Conservation (phyloP, 1,140 invertebrate species). For the Magallana angulata region DNA sequence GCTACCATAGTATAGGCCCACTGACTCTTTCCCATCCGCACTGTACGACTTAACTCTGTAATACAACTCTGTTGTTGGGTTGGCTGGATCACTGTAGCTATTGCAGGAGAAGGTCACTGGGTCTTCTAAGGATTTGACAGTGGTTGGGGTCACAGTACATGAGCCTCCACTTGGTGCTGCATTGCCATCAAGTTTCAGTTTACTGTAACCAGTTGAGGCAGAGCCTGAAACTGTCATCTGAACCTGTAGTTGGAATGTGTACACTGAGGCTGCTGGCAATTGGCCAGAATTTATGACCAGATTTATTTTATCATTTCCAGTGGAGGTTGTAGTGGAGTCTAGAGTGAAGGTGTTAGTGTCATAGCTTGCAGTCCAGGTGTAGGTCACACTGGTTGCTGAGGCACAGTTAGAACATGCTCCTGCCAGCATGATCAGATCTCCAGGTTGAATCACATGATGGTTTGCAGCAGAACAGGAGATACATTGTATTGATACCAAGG, state of each 20-base stretch:
- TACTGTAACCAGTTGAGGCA: conserved; percentile 47
- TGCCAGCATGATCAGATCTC: conserved; percentile 60
- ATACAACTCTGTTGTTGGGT: conserved; percentile 53
- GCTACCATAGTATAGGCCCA: conserved; percentile 68
- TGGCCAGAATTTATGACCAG: conserved; percentile 59
- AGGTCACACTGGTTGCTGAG: conserved; percentile 47
- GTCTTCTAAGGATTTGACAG: conserved; percentile 58
- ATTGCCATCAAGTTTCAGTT: conserved; percentile 60
- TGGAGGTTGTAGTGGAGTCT: conserved; percentile 55
- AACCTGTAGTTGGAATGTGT: conserved; percentile 64
- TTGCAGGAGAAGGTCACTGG: conserved; percentile 59
- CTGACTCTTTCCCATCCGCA: conserved; percentile 44
- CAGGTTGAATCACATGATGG: conserved; percentile 58
- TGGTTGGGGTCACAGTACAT: conserved; percentile 54
- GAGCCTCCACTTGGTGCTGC: conserved; percentile 59
- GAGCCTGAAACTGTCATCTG: conserved; percentile 37
- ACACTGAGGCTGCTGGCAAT: conserved; percentile 49
- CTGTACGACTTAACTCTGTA: conserved; percentile 65
- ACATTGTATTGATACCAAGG: conserved; percentile 64
- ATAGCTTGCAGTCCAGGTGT: conserved; percentile 61
- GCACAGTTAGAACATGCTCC: conserved; percentile 65
- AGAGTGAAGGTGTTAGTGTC: conserved; percentile 22
- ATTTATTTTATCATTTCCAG: conserved; percentile 59
- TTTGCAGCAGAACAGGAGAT: conserved; percentile 62
- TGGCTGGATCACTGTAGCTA: conserved; percentile 65